Evolutionary conservation across 2,888 invertebrate species (phyloP), one percentile per base, ranked within the genome.

Genomic region (Epirrhoe alternata): DNA sequence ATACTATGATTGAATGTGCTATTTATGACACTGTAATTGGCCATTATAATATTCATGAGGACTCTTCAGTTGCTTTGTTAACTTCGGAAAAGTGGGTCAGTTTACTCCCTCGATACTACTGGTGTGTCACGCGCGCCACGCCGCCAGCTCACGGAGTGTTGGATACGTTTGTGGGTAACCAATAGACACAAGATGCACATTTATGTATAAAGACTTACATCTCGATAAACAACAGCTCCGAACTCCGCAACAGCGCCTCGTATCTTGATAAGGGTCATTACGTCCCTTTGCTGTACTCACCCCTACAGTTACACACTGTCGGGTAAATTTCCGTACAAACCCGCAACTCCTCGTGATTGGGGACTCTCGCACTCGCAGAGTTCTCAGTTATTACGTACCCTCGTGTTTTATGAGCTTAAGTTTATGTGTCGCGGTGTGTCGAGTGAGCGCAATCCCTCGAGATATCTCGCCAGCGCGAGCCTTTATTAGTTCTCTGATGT

Each of bases 11-110:
- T 58, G 53, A 62, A 66, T 45, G 62, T 62, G 54, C 53, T 58
- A 59, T 54, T 59, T 66, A 62, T 62, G 54, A 58, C 58, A 58
- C 58, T 58, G 54, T 66, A 62, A 66, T 66, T 62, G 62, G 57
- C 54, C 30, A 61, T 66, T 66, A 62, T 58, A 62, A 58, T 62
- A 66, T 66, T 62, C 66, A 66, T 66, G 61, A 66, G 58, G 33
- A 54, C 30, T 51, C 58, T 58, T 58, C 55, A 24, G 59, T n/a
- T 38, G 49, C 61, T 58, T 42, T 33, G 57, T 57, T 58, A 50
- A 61, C 61, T 54, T 61, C 50, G 53, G 31, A 50, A 17, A 59
- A 66, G 54, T 59, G 50, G 66, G 58, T 59, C 61, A 64, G 53
- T 52, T 47, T 38, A 58, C 49, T 59, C 53, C 64, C 47, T 17